A percentile compares a stretch with the other conserved stretches of the same genome.
These are phyloP conservation scores for Drosophila pachea DNA, from an alignment of 1,140 invertebrate genomes.

Conservation along the genomic window DNA sequence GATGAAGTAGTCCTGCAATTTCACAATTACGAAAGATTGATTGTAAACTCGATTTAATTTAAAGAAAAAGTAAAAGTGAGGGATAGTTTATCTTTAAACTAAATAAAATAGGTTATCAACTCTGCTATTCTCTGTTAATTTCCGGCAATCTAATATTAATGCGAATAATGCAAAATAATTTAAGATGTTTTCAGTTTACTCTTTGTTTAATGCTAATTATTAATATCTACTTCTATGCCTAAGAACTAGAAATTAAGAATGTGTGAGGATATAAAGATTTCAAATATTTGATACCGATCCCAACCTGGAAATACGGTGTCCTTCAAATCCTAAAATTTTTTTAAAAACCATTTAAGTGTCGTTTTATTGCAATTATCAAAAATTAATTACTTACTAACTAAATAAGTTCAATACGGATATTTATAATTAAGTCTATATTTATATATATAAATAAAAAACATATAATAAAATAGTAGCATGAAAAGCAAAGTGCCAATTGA, in stretches of 20 bases:
- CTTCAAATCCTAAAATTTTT: constrained; percentile 3
- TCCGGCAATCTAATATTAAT: too few species aligned
- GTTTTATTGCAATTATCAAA: constrained; percentile 12
- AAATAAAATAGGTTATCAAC: too few species aligned
- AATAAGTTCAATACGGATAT: constrained; percentile 13
- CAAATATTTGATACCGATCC: not conserved
- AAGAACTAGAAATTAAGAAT: constrained; percentile 1
- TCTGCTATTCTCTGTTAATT: too few species aligned
- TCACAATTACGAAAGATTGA: constrained; percentile 70
- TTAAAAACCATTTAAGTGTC: constrained; percentile 4
- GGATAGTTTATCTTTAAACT: too few species aligned
- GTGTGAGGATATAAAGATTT: not conserved
- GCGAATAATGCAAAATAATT: too few species aligned
- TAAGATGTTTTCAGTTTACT: not conserved
- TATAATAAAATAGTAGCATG: constrained; percentile 8
- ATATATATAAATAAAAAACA: constrained; percentile 13
- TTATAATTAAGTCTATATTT: constrained; percentile 6
- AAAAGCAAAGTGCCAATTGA: constrained; percentile 19
- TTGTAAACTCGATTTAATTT: constrained; percentile 33
- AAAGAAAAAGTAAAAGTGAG: not conserved
- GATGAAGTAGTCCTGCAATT: constrained; percentile 78
- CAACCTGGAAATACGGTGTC: constrained; percentile 7
- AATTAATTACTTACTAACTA: constrained; percentile 36
- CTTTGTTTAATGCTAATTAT: not conserved
- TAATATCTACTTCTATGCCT: not conserved